phyloP scores from a whole-genome alignment of 2,113 vertebrate genomes.

The Melanerpes aurifrons region DNA sequence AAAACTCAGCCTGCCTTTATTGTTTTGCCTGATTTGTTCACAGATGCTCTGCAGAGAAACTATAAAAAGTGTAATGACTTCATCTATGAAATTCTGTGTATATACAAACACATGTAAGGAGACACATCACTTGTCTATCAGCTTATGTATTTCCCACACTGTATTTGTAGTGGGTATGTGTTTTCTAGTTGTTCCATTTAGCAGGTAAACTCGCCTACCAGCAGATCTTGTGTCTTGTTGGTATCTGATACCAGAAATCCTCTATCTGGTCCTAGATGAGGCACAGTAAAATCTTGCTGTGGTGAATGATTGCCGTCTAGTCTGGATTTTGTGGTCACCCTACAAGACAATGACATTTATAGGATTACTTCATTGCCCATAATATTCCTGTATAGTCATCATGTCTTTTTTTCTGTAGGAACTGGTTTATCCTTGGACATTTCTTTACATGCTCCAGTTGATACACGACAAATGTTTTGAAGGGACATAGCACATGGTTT shows the following conservation, averaged over 20 bases:
- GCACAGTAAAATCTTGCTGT: not conserved
- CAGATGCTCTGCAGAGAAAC: not conserved
- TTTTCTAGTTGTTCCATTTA: not conserved
- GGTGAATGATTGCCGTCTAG: not conserved
- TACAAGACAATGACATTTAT: slow-evolving; percentile 15
- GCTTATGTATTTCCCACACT: not conserved
- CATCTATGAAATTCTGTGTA: not conserved
- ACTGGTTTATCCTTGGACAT: not conserved
- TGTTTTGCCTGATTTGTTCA: not conserved
- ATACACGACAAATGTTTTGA: not conserved
- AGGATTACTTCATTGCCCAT: not conserved
- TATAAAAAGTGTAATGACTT: not conserved
- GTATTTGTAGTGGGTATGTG: not conserved
- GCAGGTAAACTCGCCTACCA: slow-evolving; percentile 51
- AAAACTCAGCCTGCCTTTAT: not conserved
- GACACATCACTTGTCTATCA: not conserved
- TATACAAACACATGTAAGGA: not conserved
- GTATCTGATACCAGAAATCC: slow-evolving; percentile 57
- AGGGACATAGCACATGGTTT: not conserved
- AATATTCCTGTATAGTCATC: not conserved
- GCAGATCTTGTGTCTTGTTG: slow-evolving; percentile 68
- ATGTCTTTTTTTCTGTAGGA: not conserved
- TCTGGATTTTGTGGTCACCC: not conserved
- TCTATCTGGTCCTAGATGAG: not conserved
- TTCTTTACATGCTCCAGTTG: not conserved